These are phyloP conservation scores for Crotalus viridis DNA, from an alignment of 2,113 vertebrate species.

Conservation along the genomic window DNA sequence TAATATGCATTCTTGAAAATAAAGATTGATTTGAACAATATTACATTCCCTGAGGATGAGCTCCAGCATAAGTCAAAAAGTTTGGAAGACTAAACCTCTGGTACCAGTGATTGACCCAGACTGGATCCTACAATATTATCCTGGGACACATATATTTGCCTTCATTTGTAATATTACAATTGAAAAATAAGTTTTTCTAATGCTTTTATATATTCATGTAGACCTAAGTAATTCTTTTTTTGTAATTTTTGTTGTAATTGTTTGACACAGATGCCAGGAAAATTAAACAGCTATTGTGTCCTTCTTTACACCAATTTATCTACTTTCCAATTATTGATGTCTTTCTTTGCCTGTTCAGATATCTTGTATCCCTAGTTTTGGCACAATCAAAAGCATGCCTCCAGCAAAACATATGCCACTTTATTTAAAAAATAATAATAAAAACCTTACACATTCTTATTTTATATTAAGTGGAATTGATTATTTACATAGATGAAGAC, in stretches of 20 bases:
- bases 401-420: background rate
- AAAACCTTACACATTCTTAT: background rate
- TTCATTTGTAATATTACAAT: background rate
- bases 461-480: background rate
- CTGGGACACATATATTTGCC: background rate
- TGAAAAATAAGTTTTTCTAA: background rate
- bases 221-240: background rate
- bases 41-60: background rate
- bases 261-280: background rate
- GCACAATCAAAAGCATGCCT: background rate
- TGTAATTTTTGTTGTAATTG: background rate
- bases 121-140: background rate
- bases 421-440: background rate
- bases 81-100: background rate
- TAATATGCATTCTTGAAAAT: background rate
- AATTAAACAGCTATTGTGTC: background rate
- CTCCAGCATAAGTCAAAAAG: background rate
- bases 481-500: background rate
- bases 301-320: background rate
- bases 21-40: background rate
- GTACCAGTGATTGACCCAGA: background rate
- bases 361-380: background rate
- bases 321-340: background rate
- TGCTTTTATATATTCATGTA: background rate
- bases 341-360: background rate